phyloP scores from a whole-genome alignment of 2,888 invertebrate genomes.

The Dendrolimus houi region DNA sequence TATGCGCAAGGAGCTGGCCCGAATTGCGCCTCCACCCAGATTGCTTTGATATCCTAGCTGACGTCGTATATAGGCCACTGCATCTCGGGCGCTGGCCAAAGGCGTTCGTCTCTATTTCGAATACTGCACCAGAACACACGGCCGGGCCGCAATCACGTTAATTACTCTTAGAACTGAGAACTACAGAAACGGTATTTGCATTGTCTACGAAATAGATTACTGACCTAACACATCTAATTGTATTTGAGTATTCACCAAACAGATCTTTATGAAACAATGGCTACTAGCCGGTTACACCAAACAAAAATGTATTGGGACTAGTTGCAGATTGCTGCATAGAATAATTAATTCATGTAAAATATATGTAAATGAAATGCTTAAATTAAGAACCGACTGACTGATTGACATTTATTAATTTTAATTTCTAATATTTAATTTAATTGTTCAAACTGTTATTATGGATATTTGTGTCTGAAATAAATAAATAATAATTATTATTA shows the following conservation, averaged over 20 bases:
- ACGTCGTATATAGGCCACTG: conserved; percentile 44
- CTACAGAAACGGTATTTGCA: background rate
- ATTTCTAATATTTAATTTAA: no score
- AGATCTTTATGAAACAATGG: no score
- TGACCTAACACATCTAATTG: background rate
- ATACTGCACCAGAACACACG: conserved; percentile 28
- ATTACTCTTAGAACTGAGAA: conserved; percentile 39
- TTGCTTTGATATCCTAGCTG: conserved; percentile 66
- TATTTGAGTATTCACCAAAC: background rate
- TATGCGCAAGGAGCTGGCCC: conserved; percentile 71
- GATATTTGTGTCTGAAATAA: no score
- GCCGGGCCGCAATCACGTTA: conserved; percentile 46
- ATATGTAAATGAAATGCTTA: no score
- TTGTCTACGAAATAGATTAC: conserved; percentile 14
- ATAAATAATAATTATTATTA: no score
- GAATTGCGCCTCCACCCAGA: conserved; percentile 63
- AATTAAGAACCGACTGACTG: no score
- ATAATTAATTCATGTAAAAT: no score
- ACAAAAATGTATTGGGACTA: no score
- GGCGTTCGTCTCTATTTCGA: conserved; percentile 42
- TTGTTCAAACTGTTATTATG: no score
- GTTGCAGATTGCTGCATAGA: no score
- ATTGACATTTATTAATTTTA: no score
- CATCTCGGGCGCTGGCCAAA: conserved; percentile 30
- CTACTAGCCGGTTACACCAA: no score